Percentiles rank a stretch among this genome's conserved stretches.
These are phyloP conservation scores for Dasysyrphus tricinctus DNA, from an alignment of 2,888 invertebrate species.

Conservation along the genomic window DNA sequence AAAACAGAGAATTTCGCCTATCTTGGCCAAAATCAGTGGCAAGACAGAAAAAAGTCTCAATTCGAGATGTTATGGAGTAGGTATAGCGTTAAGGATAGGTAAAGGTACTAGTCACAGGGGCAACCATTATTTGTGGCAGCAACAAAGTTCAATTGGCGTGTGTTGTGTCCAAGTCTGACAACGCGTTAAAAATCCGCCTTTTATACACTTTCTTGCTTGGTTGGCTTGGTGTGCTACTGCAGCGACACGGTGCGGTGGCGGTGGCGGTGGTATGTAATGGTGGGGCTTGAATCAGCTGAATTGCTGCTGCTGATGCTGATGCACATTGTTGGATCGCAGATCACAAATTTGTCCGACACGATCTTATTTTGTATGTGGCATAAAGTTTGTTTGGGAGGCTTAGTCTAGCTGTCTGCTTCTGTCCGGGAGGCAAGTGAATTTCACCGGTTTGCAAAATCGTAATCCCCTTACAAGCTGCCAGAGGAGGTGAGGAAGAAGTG, in stretches of 20 bases:
- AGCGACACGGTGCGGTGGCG: conserved; percentile 8
- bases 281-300: conserved; percentile 5
- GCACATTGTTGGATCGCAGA: conserved; percentile 57
- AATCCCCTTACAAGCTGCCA: not conserved
- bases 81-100: too few relatives aligned
- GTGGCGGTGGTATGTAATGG: not conserved
- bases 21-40: conserved; percentile 58
- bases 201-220: conserved; percentile 59
- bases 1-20: conserved; percentile 62
- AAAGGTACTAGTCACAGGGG: not conserved
- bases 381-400: conserved; percentile 22
- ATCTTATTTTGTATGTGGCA: conserved; percentile 65
- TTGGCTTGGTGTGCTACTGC: conserved; percentile 7
- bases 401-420: conserved; percentile 58
- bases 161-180: conserved; percentile 63
- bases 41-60: conserved; percentile 11
- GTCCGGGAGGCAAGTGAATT: conserved; percentile 69
- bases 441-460: conserved; percentile 35
- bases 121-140: conserved; percentile 42
- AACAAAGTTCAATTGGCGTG: conserved; percentile 57
- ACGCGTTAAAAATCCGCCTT: conserved; percentile 63
- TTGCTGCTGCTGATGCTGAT: conserved; percentile 10
- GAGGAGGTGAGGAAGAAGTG: not conserved
- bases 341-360: conserved; percentile 74
- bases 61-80: conserved; percentile 1